Conservation (phyloP, 1,140 invertebrate genomes). For the Lineus longissimus region DNA sequence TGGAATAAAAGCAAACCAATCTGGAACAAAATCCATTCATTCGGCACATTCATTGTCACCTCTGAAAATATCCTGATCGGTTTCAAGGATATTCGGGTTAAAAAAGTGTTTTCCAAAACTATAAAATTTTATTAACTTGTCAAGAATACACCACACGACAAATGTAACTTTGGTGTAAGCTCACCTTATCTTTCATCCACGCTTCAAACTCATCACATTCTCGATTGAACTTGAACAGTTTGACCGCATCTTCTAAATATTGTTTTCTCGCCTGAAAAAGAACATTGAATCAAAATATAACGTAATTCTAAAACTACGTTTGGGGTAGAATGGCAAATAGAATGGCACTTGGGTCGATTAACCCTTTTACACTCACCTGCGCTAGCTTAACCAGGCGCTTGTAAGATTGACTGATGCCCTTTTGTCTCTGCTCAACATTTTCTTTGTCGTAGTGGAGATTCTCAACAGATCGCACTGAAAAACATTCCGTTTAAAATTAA, state of each 20-base stretch:
- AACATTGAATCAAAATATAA: neutral
- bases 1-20: constrained; percentile 10
- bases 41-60: too few species aligned
- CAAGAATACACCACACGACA: too few species aligned
- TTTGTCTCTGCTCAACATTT: constrained; percentile 77
- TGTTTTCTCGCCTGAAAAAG: constrained; percentile 62
- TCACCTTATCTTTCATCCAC: constrained; percentile 89
- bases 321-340: too few species aligned
- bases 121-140: too few species aligned
- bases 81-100: too few species aligned
- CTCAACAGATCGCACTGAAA: constrained; percentile 48
- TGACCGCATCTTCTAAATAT: constrained; percentile 86
- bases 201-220: constrained; percentile 97
- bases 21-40: too few species aligned
- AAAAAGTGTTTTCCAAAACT: too few species aligned
- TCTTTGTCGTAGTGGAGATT: constrained; percentile 63
- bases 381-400: constrained; percentile 77
- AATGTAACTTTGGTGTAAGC: neutral
- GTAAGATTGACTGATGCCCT: constrained; percentile 76
- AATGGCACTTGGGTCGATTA: too few species aligned
- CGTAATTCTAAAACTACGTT: too few species aligned
- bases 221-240: constrained; percentile 89
- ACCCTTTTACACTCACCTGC: too few species aligned
- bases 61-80: too few species aligned
- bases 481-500: neutral